A percentile compares a stretch with the other conserved stretches of the same genome.
Conservation (phyloP, 1,140 invertebrate genomes). For the Drosophila obscura region DNA sequence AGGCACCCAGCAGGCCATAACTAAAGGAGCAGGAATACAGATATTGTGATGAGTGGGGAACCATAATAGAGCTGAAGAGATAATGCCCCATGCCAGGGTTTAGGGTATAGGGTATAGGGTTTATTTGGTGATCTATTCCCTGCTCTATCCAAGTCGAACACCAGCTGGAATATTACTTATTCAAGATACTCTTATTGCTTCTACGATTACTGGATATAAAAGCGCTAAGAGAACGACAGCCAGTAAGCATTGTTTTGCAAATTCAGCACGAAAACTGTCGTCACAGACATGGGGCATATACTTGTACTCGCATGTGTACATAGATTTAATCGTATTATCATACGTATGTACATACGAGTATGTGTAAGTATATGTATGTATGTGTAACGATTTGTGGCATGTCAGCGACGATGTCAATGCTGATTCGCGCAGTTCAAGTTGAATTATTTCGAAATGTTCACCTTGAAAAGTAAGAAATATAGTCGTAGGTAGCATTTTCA, state of each 20-base stretch:
- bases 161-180: no score
- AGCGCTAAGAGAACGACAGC: neutral
- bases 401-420: constrained; percentile 73
- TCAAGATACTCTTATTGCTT: no score
- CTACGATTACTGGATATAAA: no score
- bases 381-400: constrained; percentile 36
- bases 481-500: neutral
- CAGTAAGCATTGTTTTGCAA: constrained; percentile 40
- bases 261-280: constrained; percentile 49
- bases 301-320: constrained; percentile 5
- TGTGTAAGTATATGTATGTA: neutral
- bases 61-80: constrained; percentile 10
- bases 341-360: neutral
- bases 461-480: constrained; percentile 73
- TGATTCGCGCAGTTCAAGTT: constrained; percentile 79
- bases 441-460: constrained; percentile 80
- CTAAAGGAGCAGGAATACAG: constrained; percentile 79
- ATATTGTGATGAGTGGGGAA: neutral
- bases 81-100: no score
- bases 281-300: constrained; percentile 12
- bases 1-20: constrained; percentile 93
- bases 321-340: neutral
- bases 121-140: no score
- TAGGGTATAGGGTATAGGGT: no score
- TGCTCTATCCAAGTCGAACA: no score